Base-by-base conservation (phyloP, 2,888 invertebrate species). In the Globia sparganii region DNA sequence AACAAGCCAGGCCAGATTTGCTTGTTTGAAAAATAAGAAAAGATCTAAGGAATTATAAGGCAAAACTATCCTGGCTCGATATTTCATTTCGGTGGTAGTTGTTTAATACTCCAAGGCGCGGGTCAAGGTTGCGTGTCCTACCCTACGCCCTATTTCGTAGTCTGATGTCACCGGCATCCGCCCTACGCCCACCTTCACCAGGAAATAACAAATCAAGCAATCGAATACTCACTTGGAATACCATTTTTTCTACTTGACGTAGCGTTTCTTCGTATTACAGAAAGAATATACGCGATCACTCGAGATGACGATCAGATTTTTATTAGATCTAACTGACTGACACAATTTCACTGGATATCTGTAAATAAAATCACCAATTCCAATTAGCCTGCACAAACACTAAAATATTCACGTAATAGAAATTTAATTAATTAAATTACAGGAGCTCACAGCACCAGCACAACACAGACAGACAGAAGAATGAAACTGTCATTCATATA, bases 191-290 rank as follows among this genome's bases (percentile, higher is more conserved):
- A 71, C 68, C 34, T 49, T 56, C 69, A 58, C 34, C 37, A 76
- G 59, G 65, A 72, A 79, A 72, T 71, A 56, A 66, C 59, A 21
- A 64, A 46, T 71, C 64, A 80, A 76, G 31, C 64, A 65, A 75
- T 49, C 58, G 64, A 72, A 75, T 90, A 92, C 92, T 92, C 86
- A 92, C 92, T 83, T 91, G 90, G 84, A 88, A 90, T 83, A 91
- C 89, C 92, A 92, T 92, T 79, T 81, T 87, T 77, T 58, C 21
- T 40, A 65, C 72, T 75, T 77, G 77, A 87, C 84, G 86, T 84
- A 78, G 78, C 76, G 72, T 67, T 74, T 72, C 61, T 71, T 77
- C n/a, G 58, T 68, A n/a, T 34, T 62, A 76, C 73, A 69, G 78
- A 70, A 73, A 66, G 62, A 79, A n/a, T 67, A n/a, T 67, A 77